Conservation (phyloP, 2,888 invertebrate genomes). For the Andrena camellia region DNA sequence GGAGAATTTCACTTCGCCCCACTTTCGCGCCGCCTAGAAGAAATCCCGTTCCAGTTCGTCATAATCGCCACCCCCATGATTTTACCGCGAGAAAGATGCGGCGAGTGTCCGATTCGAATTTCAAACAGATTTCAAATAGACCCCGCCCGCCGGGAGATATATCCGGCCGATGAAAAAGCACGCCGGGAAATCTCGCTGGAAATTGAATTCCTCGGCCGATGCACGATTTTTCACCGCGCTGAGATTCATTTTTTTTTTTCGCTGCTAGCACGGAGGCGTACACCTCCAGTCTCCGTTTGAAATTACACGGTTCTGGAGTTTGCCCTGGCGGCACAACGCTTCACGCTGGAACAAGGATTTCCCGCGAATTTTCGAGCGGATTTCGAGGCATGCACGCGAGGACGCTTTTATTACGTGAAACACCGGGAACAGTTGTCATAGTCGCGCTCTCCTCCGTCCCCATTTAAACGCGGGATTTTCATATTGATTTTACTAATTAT, state of each 20-base stretch:
- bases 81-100: not conserved
- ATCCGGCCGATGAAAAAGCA: conserved; percentile 16
- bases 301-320: conserved; percentile 39
- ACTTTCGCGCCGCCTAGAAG: not conserved
- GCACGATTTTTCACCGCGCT: conserved; percentile 4
- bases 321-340: conserved; percentile 19
- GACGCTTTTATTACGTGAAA: conserved; percentile 68
- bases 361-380: conserved; percentile 57
- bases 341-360: conserved; percentile 7
- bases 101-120: conserved; percentile 13
- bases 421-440: conserved; percentile 64
- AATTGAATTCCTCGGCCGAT: conserved; percentile 23
- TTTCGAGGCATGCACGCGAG: conserved; percentile 52
- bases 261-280: not conserved
- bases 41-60: not conserved
- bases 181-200: not conserved
- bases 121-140: conserved; percentile 23
- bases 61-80: no score
- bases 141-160: not conserved
- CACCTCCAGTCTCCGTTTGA: conserved; percentile 13
- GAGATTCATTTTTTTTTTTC: conserved; percentile 14
- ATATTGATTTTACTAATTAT: conserved; percentile 82
- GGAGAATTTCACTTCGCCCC: not conserved
- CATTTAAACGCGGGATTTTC: conserved; percentile 75
- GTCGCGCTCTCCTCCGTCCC: conserved; percentile 28